Evolutionary conservation across 2,888 invertebrate genomes (phyloP).

Genomic region (Abrostola triplasia): DNA sequence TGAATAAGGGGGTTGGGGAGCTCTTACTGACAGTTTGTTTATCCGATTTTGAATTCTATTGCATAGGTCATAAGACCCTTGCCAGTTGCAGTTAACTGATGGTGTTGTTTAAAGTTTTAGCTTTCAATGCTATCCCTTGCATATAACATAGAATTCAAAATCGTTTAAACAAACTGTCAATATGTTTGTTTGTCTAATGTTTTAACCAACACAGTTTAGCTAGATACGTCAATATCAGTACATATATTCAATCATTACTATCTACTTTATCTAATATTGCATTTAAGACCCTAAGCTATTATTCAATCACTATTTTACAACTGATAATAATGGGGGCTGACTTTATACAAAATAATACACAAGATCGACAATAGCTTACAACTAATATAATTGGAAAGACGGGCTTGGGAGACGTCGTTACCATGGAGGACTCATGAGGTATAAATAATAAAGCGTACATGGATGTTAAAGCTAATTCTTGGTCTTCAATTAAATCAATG

Average conservation of each 20-base stretch:
- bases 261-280: conserved; percentile 30
- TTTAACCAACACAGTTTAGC: background rate
- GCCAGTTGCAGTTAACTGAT: no score
- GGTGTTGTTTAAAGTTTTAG: no score
- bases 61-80: no score
- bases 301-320: conserved; percentile 7
- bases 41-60: no score
- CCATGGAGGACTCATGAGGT: background rate
- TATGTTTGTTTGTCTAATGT: no score
- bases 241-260: conserved; percentile 23
- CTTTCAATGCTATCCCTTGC: no score
- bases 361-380: conserved; percentile 31
- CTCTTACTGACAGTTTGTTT: no score
- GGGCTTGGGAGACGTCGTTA: conserved; percentile 9
- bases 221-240: conserved; percentile 18
- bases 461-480: background rate
- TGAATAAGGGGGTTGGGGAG: no score
- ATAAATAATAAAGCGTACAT: background rate
- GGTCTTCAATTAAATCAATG: no score
- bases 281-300: conserved; percentile 10
- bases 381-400: conserved; percentile 26
- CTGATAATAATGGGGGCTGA: no score
- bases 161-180: no score
- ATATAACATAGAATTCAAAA: no score
- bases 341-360: background rate